phyloP scores from a whole-genome alignment of 2,113 vertebrate species.

The Oreochromis aureus region DNA sequence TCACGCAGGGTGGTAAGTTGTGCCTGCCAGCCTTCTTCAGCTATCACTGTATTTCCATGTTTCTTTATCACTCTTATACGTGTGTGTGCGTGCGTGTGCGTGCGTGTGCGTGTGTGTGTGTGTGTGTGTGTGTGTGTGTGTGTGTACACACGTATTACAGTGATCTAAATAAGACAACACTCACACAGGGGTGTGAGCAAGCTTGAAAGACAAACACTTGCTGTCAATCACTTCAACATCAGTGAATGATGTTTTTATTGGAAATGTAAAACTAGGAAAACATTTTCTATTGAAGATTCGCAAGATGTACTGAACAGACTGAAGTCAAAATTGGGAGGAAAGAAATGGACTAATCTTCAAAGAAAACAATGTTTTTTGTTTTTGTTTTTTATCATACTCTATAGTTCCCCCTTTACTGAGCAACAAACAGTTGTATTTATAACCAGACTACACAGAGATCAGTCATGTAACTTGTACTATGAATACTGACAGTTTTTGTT shows the following conservation, averaged over 20 bases:
- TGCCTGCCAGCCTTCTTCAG: neutral
- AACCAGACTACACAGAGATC: neutral
- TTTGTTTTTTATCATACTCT: neutral
- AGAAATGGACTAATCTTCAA: neutral
- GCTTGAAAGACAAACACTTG: neutral
- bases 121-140: neutral
- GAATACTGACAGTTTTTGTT: neutral
- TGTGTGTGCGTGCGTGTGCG: neutral
- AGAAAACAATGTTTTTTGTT: neutral
- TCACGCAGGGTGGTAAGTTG: slow-evolving; percentile 84
- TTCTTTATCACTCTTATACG: neutral
- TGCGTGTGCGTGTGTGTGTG: neutral
- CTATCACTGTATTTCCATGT: neutral
- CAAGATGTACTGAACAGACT: neutral
- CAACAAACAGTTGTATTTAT: neutral
- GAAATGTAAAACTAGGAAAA: neutral
- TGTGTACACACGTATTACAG: neutral
- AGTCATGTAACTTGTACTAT: neutral
- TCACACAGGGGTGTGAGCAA: neutral
- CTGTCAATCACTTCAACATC: neutral
- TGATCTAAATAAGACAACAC: neutral
- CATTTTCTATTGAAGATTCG: neutral
- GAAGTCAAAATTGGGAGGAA: neutral
- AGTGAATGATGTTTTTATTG: neutral
- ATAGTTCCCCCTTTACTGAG: neutral